Percentiles rank a stretch among this genome's conserved stretches.
phyloP scores from a whole-genome alignment of 2,797 vertebrate species.

The Chrysocyon brachyurus region DNA sequence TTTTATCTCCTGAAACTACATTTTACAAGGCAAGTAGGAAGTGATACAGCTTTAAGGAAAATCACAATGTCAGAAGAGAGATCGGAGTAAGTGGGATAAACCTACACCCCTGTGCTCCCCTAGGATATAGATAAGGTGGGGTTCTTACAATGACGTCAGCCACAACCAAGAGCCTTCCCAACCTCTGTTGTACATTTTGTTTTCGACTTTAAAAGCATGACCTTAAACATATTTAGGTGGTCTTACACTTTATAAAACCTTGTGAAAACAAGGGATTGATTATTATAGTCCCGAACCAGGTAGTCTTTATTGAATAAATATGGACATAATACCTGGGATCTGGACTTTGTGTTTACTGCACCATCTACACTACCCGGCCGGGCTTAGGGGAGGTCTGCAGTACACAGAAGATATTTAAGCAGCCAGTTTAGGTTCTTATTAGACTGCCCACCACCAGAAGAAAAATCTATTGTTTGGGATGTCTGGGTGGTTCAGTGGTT shows the following conservation, averaged over 20 bases:
- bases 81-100: background rate
- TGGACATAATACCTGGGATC: background rate
- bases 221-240: constrained; percentile 65
- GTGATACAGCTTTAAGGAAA: constrained; percentile 28
- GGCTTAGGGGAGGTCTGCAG: background rate
- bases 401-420: background rate
- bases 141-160: background rate
- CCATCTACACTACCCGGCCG: background rate
- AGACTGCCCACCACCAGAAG: background rate
- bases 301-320: constrained; percentile 73
- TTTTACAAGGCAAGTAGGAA: constrained; percentile 25
- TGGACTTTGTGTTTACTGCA: background rate
- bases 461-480: constrained; percentile 30
- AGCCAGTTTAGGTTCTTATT: constrained; percentile 8
- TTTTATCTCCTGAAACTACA: constrained; percentile 65
- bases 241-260: constrained; percentile 64
- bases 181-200: constrained; percentile 32
- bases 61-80: background rate
- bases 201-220: constrained; percentile 72
- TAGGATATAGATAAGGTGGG: background rate
- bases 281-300: constrained; percentile 49
- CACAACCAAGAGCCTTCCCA: background rate
- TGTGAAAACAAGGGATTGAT: constrained; percentile 73
- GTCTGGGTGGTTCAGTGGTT: too few species aligned
- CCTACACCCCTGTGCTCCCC: background rate